phyloP scores from a whole-genome alignment of 2,888 invertebrate species.

The Pilophorus perplexus region DNA sequence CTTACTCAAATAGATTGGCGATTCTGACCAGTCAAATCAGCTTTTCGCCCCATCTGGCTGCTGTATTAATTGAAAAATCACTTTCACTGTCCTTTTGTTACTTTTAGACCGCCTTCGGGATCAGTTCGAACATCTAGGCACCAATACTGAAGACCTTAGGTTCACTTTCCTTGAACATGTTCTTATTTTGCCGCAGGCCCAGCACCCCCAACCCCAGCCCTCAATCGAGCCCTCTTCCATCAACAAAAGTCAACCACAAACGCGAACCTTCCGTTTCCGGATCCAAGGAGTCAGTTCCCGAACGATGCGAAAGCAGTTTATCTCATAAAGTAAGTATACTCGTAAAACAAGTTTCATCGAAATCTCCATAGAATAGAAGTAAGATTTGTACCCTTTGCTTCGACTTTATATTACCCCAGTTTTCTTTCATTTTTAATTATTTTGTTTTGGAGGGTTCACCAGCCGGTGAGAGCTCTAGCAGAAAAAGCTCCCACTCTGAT shows the following conservation, averaged over 20 bases:
- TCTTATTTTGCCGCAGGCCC: no score
- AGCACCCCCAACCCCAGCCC: conserved; percentile 43
- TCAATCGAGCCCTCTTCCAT: conserved; percentile 42
- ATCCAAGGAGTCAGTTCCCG: conserved; percentile 35
- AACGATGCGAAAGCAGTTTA: conserved; percentile 20
- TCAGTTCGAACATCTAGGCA: no score
- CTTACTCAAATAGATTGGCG: no score
- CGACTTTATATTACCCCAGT: not conserved
- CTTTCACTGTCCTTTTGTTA: no score
- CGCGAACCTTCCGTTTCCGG: conserved; percentile 42
- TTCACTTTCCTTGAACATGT: no score
- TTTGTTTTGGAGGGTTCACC: conserved; percentile 18
- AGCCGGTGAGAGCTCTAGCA: not conserved
- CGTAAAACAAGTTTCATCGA: no score
- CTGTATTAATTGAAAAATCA: no score
- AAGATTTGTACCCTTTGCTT: not conserved
- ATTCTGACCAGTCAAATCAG: no score
- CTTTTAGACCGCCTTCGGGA: no score
- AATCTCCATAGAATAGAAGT: no score
- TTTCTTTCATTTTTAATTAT: not conserved
- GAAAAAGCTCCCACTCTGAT: not conserved
- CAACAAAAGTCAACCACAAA: conserved; percentile 41
- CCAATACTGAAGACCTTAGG: no score
- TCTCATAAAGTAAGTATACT: conserved; percentile 35
- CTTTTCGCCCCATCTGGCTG: no score